Evolutionary conservation across 2,888 invertebrate species (phyloP).

Genomic region (Lithophane leautieri): DNA sequence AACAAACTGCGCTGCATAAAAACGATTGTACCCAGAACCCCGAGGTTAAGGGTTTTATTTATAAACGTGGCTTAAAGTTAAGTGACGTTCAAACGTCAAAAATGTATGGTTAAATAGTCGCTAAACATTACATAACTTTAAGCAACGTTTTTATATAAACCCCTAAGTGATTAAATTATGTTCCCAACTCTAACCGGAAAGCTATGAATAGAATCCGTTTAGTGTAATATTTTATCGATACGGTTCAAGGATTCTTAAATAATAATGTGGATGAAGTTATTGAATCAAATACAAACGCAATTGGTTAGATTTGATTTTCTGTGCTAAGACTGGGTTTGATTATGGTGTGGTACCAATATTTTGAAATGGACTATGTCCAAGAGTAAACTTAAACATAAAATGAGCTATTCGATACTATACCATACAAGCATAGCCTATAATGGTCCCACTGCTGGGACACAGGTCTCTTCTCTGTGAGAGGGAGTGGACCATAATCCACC

Average conservation of each 20-base stretch:
- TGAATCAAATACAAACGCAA: background rate
- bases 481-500: too few species aligned
- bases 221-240: conserved; percentile 21
- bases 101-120: too few species aligned
- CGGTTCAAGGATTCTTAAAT: background rate
- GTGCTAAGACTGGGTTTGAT: background rate
- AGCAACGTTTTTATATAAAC: too few species aligned
- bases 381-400: background rate
- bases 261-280: background rate
- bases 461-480: too few species aligned
- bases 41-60: too few species aligned
- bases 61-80: too few species aligned
- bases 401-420: background rate
- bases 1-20: background rate
- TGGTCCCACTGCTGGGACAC: too few species aligned
- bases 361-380: background rate
- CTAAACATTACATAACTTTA: too few species aligned
- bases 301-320: background rate
- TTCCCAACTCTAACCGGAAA: background rate
- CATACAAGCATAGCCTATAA: background rate
- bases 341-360: background rate
- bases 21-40: background rate
- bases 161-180: conserved; percentile 20
- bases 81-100: too few species aligned
- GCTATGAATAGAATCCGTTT: conserved; percentile 13